Percentiles rank a stretch among this genome's conserved stretches.
phyloP scores from a whole-genome alignment of 2,888 invertebrate species.

The Aphodius granarius region DNA sequence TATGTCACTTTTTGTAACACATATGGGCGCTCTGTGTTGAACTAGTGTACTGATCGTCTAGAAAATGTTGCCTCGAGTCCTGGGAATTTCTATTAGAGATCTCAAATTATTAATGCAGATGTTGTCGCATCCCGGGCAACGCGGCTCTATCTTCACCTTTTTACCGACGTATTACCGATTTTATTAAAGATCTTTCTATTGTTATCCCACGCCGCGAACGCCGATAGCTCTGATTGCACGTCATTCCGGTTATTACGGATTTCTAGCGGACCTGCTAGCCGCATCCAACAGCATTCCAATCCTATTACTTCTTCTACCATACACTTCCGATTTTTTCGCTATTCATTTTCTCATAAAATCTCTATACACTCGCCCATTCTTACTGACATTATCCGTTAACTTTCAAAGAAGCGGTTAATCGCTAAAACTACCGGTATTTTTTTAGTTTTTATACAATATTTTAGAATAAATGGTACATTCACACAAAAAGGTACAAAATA shows the following conservation, averaged over 20 bases:
- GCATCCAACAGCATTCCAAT: slow-evolving; percentile 6
- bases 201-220: not conserved
- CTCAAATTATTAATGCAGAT: slow-evolving; percentile 24
- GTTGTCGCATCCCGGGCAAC: not conserved
- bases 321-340: slow-evolving; percentile 5
- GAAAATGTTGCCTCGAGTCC: slow-evolving; percentile 31
- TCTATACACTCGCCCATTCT: too few species aligned
- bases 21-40: slow-evolving; percentile 31
- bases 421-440: too few species aligned
- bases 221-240: not conserved
- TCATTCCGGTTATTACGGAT: not conserved
- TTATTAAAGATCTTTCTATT: not conserved
- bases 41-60: slow-evolving; percentile 31
- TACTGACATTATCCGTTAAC: too few species aligned
- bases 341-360: not conserved
- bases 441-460: too few species aligned
- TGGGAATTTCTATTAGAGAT: not conserved
- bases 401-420: too few species aligned
- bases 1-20: slow-evolving; percentile 35
- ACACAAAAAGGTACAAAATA: too few species aligned
- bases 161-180: not conserved
- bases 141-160: not conserved
- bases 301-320: slow-evolving; percentile 11
- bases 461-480: too few species aligned
- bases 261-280: not conserved